These are phyloP conservation scores for Chalcis sispes DNA, from an alignment of 2,888 invertebrate genomes.

Conservation along the genomic window DNA sequence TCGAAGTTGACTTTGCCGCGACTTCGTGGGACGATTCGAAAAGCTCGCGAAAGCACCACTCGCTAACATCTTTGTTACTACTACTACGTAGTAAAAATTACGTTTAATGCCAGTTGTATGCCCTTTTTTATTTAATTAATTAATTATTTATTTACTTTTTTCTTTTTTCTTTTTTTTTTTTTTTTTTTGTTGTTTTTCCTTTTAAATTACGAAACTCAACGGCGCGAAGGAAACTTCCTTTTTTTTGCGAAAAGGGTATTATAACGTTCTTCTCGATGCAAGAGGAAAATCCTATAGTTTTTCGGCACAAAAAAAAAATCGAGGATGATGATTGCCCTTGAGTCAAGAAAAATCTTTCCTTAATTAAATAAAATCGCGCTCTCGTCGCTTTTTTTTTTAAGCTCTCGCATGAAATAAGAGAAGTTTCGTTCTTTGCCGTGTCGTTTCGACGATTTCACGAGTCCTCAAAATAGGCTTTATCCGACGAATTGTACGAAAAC, in stretches of 20 bases:
- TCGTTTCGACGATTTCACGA: conserved; percentile 3
- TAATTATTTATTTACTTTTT: no score
- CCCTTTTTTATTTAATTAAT: conserved; percentile 60
- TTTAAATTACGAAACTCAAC: not conserved
- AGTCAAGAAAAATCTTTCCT: no score
- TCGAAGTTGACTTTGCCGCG: not conserved
- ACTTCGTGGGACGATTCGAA: conserved; percentile 17
- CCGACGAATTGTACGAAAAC: conserved; percentile 8
- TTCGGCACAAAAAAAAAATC: no score
- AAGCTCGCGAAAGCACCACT: conserved; percentile 43
- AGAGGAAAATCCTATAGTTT: no score
- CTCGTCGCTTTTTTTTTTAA: no score
- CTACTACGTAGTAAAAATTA: conserved; percentile 57
- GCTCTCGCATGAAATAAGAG: no score
- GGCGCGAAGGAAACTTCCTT: no score
- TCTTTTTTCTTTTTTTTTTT: no score
- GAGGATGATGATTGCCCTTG: no score
- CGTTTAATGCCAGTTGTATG: conserved; percentile 74
- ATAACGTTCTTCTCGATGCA: not conserved
- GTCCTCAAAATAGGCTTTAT: conserved; percentile 16
- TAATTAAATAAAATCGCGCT: no score
- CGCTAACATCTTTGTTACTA: conserved; percentile 11
- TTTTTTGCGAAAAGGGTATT: conserved; percentile 10
- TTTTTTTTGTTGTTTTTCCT: no score
- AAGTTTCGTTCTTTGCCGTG: no score